Percentiles rank a stretch among this genome's conserved stretches.
Conservation (phyloP, 2,888 invertebrate genomes). For the Conops quadrifasciatus region DNA sequence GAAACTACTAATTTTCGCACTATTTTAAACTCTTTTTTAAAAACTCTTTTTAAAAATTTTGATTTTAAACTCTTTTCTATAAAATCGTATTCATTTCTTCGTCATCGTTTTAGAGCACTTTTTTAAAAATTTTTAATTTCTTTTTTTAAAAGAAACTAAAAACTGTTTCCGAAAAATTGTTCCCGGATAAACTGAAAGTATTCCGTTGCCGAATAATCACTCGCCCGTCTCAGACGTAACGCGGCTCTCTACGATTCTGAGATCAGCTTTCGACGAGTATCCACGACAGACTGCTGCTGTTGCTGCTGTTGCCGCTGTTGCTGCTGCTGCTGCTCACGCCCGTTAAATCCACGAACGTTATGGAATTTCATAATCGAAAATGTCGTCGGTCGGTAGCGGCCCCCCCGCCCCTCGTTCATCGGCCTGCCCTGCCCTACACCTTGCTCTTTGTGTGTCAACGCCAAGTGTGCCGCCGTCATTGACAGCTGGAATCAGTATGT, state of each 20-base stretch:
- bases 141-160: not conserved
- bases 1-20: no score
- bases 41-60: no score
- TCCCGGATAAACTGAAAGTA: not conserved
- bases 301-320: not conserved
- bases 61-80: no score
- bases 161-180: not conserved
- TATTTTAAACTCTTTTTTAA: no score
- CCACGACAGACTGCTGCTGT: constrained; percentile 55
- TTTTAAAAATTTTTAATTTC: no score
- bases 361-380: constrained; percentile 39
- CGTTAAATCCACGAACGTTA: constrained; percentile 41
- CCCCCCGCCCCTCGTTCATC: constrained; percentile 1
- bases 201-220: not conserved
- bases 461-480: constrained; percentile 28
- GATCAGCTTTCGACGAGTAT: constrained; percentile 57
- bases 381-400: constrained; percentile 19
- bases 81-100: no score
- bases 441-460: not conserved
- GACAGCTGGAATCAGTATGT: constrained; percentile 47
- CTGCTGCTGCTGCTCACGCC: constrained; percentile 45
- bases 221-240: not conserved
- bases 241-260: constrained; percentile 47
- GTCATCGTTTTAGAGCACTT: no score
- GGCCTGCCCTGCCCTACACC: not conserved